Base-by-base conservation (phyloP, 2,888 invertebrate species). In the Odontomyia ornata region DNA sequence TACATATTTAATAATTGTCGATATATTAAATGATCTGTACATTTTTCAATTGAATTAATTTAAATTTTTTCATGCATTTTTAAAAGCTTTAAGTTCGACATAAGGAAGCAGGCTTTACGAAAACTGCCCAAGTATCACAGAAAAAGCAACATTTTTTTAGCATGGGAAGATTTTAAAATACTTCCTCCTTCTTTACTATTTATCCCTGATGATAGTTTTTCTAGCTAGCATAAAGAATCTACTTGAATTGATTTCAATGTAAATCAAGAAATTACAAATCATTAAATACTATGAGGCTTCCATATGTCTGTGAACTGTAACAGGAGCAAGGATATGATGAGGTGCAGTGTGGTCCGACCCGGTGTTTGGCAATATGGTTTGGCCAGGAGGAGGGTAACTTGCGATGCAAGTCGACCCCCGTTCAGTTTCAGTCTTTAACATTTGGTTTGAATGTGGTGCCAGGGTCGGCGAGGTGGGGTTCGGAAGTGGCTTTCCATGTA, bases 241-340 rank as follows among this genome's bases (percentile, higher is more conserved):
- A 36, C 36, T 36, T 36, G 36, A 5, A 36, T 36, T 9, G 36
- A 36, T 36, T 36, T 36, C 5, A 36, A 36, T 36, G 9, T 9
- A 52, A 13, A 52, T 4, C 52, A 52, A 15, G 52, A 52, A 52
- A 13, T 23, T 64, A 7, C 28, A 28, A 3, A 7, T 64, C 18
- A 28, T 13, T 46, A 21, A n/a, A 56, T 11, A 30, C 65, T 90
- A 91, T 79, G 91, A 91, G 36, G 94, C 93, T 85, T 96, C 96
- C 94, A 95, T 95, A 84, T 93, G 91, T 82, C 93, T 90, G 85
- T 96, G 96, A 77, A 96, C 96, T 75, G 95, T 95, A 30, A 96
- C 96, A n/a, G 95, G 93, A 65, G 94, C 95, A 82, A 95, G 88
- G 79, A 96, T 91, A 85, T 89, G 90, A 85, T 91, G 91, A 11